phyloP scores from a whole-genome alignment of 2,113 vertebrate genomes.

The Caranx ignobilis region DNA sequence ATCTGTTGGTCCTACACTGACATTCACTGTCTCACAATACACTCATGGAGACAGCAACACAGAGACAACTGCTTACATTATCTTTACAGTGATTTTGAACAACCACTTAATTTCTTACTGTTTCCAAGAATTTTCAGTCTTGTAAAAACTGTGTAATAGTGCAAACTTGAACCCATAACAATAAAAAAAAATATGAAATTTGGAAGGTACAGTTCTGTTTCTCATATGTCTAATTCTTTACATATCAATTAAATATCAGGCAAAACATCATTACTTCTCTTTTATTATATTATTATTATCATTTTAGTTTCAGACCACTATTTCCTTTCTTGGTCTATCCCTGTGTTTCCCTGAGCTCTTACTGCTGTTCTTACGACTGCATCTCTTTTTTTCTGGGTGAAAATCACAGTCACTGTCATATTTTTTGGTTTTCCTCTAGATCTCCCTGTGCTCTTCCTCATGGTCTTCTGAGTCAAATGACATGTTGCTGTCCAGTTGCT shows the following conservation, averaged over 20 bases:
- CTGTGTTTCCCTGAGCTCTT: background rate
- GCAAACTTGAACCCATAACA: background rate
- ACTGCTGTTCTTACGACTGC: conserved; percentile 1
- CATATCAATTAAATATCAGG: background rate
- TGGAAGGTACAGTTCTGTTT: background rate
- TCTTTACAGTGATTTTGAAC: background rate
- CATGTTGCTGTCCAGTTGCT: conserved; percentile 1
- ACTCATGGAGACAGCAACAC: background rate
- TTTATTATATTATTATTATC: too few relatives aligned
- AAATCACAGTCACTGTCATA: conserved; percentile 40
- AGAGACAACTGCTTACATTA: background rate
- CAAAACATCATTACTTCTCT: too few relatives aligned
- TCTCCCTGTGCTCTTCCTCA: conserved; percentile 1
- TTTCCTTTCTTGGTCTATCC: conserved; percentile 10
- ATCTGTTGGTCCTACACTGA: background rate
- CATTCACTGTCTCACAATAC: background rate
- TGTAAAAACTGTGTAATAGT: background rate
- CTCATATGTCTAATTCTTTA: background rate
- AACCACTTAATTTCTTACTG: background rate
- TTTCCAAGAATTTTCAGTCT: background rate
- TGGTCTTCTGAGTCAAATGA: background rate
- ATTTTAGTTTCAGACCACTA: background rate
- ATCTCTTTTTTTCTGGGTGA: conserved; percentile 30
- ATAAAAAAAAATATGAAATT: background rate
- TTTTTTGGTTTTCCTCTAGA: conserved; percentile 6